Conservation (phyloP, 2,113 vertebrate genomes). For the Camelus bactrianus region DNA sequence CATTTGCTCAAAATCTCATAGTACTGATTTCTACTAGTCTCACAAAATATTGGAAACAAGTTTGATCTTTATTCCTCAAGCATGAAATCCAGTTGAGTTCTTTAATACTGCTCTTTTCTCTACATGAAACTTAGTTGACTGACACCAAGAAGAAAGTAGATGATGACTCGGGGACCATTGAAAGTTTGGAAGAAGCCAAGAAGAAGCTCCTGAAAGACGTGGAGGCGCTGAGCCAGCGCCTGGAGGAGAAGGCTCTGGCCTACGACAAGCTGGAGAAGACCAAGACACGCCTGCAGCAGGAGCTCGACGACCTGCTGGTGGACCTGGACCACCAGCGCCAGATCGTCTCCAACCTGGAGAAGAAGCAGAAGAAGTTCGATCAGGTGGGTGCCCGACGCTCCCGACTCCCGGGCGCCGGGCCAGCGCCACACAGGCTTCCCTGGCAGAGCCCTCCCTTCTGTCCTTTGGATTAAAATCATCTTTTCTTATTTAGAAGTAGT, state of each 20-base stretch:
- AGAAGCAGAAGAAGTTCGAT: conserved; percentile 99
- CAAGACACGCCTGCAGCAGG: conserved; percentile 97
- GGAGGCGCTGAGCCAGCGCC: conserved; percentile 92
- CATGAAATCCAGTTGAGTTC: background rate
- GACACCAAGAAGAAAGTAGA: conserved; percentile 98
- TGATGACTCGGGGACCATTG: conserved; percentile 94
- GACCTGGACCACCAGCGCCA: conserved; percentile 98
- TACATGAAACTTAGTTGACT: conserved; percentile 86
- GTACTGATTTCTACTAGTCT: background rate
- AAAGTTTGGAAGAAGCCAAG: conserved; percentile 95
- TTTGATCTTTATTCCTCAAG: conserved; percentile 3
- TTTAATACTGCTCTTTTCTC: background rate
- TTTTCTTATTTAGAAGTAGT: background rate
- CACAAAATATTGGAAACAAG: background rate
- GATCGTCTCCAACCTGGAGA: conserved; percentile 97
- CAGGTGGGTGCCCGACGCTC: conserved; percentile 87
- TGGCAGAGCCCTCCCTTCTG: background rate
- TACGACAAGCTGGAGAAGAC: conserved; percentile 99
- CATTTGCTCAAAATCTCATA: background rate
- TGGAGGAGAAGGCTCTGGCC: conserved; percentile 96
- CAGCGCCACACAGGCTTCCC: fast-evolving
- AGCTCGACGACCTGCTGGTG: conserved; percentile 96
- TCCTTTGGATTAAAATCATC: background rate
- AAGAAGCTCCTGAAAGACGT: conserved; percentile 96
- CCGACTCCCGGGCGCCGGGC: background rate